Conservation (phyloP, 2,888 invertebrate species). For the Lydus trimaculatus region DNA sequence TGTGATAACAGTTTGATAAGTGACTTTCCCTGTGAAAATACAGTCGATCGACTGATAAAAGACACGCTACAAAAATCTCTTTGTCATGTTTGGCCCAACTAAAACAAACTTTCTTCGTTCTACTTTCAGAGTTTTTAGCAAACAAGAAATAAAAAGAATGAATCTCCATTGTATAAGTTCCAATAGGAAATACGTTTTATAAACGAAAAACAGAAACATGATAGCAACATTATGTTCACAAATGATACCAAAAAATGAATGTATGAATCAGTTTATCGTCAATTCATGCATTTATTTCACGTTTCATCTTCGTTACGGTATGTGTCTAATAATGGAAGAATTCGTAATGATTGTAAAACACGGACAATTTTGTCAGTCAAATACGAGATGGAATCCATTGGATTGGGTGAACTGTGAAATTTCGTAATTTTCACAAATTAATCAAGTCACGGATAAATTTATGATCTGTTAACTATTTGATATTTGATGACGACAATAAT, state of each 20-base stretch:
- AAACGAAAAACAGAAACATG: background rate
- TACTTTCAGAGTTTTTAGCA: no score
- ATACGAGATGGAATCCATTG: constrained; percentile 20
- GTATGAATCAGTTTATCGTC: background rate
- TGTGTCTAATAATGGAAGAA: constrained; percentile 28
- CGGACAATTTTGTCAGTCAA: constrained; percentile 17
- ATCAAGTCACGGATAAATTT: background rate
- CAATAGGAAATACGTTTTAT: background rate
- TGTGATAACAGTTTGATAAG: background rate
- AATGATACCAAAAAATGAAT: background rate
- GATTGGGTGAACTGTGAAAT: background rate
- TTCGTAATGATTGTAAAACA: constrained; percentile 19
- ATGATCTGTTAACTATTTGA: background rate
- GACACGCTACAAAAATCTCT: background rate
- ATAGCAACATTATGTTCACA: background rate
- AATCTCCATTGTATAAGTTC: no score
- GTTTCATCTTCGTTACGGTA: constrained; percentile 18
- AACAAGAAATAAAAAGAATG: no score
- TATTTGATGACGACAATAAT: background rate
- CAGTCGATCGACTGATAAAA: background rate
- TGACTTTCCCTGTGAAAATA: background rate
- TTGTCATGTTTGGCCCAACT: background rate
- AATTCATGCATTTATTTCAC: constrained; percentile 10
- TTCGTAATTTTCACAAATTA: background rate
- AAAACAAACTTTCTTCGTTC: background rate